Evolutionary conservation across 2,113 vertebrate species (phyloP).

Genomic region (Laticauda colubrina): DNA sequence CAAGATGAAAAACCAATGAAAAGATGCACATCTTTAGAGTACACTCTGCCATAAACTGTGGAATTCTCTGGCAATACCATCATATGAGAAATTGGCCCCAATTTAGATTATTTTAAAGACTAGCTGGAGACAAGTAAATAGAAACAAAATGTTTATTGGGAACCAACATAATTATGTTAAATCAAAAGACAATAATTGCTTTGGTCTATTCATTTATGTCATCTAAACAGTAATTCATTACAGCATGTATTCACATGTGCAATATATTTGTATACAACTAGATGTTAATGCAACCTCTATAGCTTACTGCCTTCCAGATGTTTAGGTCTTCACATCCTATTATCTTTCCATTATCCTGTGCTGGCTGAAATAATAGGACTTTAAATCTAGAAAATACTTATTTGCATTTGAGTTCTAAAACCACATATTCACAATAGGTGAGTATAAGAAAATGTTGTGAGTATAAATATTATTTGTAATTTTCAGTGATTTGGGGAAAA

Average conservation of each 20-base stretch:
- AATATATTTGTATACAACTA: background rate
- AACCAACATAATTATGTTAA: slow-evolving; percentile 30
- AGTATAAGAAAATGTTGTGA: slow-evolving; percentile 5
- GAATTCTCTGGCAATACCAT: background rate
- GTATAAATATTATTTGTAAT: fast-evolving
- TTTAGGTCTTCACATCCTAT: background rate
- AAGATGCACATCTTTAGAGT: background rate
- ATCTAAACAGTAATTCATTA: background rate
- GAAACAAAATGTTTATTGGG: slow-evolving; percentile 26
- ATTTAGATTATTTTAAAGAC: background rate
- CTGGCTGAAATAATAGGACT: background rate
- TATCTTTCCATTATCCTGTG: background rate
- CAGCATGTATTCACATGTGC: background rate
- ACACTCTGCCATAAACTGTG: background rate
- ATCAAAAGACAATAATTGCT: slow-evolving; percentile 25
- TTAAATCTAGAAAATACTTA: background rate
- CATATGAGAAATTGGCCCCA: background rate
- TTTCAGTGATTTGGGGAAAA: background rate
- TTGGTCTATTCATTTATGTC: background rate
- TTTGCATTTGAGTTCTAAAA: slow-evolving; percentile 3
- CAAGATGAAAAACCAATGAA: background rate
- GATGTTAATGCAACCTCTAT: background rate
- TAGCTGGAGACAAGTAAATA: background rate
- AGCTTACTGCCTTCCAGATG: background rate
- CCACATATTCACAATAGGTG: background rate